A percentile compares a stretch with the other conserved stretches of the same genome.
phyloP scores from a whole-genome alignment of 37 sponge, comb jelly and placozoan species.

The Bolinopsis microptera region DNA sequence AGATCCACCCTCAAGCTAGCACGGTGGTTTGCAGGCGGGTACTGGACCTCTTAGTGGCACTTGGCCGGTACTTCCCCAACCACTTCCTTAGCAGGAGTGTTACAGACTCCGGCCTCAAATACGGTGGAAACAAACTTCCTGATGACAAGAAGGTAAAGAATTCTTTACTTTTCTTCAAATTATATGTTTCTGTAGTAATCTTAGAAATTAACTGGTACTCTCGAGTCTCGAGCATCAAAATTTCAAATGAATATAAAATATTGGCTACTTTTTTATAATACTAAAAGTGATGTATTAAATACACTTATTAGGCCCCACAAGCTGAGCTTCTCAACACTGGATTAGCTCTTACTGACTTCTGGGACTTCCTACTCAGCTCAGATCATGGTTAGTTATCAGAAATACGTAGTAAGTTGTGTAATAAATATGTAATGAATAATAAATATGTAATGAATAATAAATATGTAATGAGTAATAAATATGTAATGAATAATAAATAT shows the following conservation, averaged over 20 bases:
- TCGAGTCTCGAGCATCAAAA: no score
- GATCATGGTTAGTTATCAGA: constrained; percentile 70
- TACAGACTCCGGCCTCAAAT: background rate
- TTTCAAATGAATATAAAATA: no score
- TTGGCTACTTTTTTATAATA: no score
- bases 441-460: no score
- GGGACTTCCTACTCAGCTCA: constrained; percentile 84
- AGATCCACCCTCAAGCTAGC: constrained; percentile 88
- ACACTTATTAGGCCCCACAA: constrained; percentile 5
- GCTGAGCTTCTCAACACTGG: constrained; percentile 52
- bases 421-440: no score
- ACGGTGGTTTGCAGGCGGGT: constrained; percentile 76
- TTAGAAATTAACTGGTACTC: no score
- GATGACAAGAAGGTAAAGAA: background rate
- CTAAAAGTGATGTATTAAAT: background rate
- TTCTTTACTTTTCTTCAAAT: no score
- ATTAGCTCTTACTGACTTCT: constrained; percentile 76
- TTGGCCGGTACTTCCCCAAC: constrained; percentile 72
- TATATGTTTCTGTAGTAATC: no score
- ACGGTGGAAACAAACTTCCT: background rate
- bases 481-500: no score
- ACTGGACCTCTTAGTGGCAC: constrained; percentile 81
- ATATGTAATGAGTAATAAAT: no score
- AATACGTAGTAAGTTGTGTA: no score
- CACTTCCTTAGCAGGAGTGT: constrained; percentile 63